A percentile compares a stretch with the other conserved stretches of the same genome.
These are phyloP conservation scores for Porites evermanni DNA, from an alignment of 92 coral and sea anemone genomes.

Conservation along the genomic window DNA sequence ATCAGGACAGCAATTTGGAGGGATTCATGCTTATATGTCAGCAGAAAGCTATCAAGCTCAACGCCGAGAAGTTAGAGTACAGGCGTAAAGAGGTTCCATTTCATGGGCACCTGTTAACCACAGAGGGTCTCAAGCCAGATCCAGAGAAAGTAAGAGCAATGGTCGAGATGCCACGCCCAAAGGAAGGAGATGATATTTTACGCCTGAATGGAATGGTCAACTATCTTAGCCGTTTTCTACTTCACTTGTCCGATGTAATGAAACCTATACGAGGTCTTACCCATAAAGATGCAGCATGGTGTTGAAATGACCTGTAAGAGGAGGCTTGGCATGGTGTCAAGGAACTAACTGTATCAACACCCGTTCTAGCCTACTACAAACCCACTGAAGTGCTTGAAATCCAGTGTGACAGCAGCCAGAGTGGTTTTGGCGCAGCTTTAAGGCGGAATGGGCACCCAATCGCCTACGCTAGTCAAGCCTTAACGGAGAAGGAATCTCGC, in stretches of 20 bases:
- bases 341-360: background rate
- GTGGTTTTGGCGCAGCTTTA: constrained; percentile 34
- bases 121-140: constrained; percentile 43
- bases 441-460: constrained; percentile 39
- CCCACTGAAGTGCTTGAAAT: background rate
- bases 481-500: constrained; percentile 38
- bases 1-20: constrained; percentile 35
- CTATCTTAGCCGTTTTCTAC: constrained; percentile 44
- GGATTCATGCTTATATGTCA: constrained; percentile 27
- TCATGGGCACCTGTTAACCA: constrained; percentile 35
- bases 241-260: constrained; percentile 23
- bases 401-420: constrained; percentile 42
- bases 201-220: constrained; percentile 46
- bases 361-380: constrained; percentile 20
- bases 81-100: constrained; percentile 36
- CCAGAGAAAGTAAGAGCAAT: constrained; percentile 26
- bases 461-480: constrained; percentile 27
- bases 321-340: constrained; percentile 28
- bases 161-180: constrained; percentile 50
- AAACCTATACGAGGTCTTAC: constrained; percentile 36
- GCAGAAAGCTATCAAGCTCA: constrained; percentile 39
- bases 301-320: constrained; percentile 24
- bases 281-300: constrained; percentile 34
- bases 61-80: constrained; percentile 31
- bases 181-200: constrained; percentile 2